Evolutionary conservation across 1,140 invertebrate species (phyloP), one percentile per base, ranked within the genome.

Genomic region (Drosophila neocordata): DNA sequence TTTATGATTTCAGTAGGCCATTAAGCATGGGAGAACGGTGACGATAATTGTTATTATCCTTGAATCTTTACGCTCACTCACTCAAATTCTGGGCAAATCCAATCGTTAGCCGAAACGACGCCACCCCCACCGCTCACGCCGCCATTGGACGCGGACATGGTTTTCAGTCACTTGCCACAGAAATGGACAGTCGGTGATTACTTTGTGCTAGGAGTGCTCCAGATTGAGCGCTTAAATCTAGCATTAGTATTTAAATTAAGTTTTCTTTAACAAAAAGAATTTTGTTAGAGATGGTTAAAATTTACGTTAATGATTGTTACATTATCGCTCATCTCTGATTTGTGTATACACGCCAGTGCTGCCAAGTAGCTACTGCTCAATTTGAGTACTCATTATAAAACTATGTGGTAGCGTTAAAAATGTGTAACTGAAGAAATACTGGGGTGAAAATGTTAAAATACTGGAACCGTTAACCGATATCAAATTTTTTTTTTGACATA

Each of bases 1-100:
- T 67, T 60, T 59, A 58, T 13, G 84, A 69, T 65, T 48, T 48
- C 41, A 24, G 24, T 37, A 65, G n/a, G n/a, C 52, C 18, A 51
- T 11, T 20, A 11, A 20, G 15, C 18, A 48, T 20, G 2, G 13
- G 2, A 15, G 3, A 20, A 48, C 18, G 18, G 15, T 48, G 15
- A 11, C 58, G 38, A 59, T 57, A 70, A 38, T 67, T 31, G 44
- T 60, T 41, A 65, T 69, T 69, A 63, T 61, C 69, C 63, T 76
- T 82, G 60, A 65, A 85, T 73, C 76, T 68, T 64, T 73, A 76
- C 83, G 73, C 76, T 78, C 81, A 89, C 91, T 91, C 89, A 92
- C 83, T 92, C 91, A 66, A 81, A 70, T 83, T 94, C 93, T 61
- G 90, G 89, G 79, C 93, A 94, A 62, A 93, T 92, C 93, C 93